Evolutionary conservation across 2,113 vertebrate genomes (phyloP).

Genomic region (Pholis gunnellus): DNA sequence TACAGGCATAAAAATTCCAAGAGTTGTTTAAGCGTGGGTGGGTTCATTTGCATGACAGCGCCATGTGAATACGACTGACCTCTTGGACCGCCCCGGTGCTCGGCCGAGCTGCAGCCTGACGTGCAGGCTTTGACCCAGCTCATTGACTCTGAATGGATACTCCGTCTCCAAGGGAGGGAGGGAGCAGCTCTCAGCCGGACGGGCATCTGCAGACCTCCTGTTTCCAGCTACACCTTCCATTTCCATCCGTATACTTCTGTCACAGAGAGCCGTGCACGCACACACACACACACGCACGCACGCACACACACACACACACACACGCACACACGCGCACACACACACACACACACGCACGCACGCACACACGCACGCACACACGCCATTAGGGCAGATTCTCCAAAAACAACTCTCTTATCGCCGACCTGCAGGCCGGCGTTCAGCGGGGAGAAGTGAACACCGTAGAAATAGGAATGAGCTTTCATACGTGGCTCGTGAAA

Average conservation of each 20-base stretch:
- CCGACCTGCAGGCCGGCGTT: conserved; percentile 42
- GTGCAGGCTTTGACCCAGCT: conserved; percentile 96
- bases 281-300: too few species aligned
- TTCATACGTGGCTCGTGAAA: too few species aligned
- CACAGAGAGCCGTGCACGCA: conserved; percentile 20
- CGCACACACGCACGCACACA: neutral
- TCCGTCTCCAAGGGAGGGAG: conserved; percentile 94
- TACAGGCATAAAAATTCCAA: conserved; percentile 99
- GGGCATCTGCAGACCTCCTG: conserved; percentile 91
- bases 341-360: too few species aligned
- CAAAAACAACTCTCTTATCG: conserved; percentile 58
- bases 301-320: too few species aligned
- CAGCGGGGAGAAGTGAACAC: conserved; percentile 33
- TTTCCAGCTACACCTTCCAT: conserved; percentile 75
- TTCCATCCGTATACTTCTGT: conserved; percentile 32
- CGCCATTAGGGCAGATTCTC: conserved; percentile 37
- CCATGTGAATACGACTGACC: conserved; percentile 93
- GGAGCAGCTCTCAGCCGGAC: conserved; percentile 86
- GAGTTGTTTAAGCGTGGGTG: conserved; percentile 97
- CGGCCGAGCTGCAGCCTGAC: conserved; percentile 93
- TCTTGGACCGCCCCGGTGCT: conserved; percentile 94
- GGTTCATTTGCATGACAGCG: conserved; percentile 99
- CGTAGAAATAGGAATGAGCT: too few species aligned
- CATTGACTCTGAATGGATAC: conserved; percentile 99
- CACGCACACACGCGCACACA: too few species aligned